Evolutionary conservation across 2,888 invertebrate genomes (phyloP).

Genomic region (Nyleta sp.): DNA sequence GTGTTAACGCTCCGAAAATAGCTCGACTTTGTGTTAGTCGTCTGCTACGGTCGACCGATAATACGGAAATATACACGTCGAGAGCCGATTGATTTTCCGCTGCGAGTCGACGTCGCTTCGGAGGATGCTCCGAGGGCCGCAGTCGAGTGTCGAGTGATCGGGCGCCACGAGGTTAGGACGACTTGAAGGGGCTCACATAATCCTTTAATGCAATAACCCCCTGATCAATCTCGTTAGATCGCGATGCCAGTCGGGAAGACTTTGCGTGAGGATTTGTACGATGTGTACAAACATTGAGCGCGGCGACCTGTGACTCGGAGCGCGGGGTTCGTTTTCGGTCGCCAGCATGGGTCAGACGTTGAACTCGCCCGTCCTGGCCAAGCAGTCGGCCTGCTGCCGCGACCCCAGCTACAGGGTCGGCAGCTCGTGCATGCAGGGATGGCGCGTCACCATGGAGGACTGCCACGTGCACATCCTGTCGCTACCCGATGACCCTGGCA

Average conservation of each 20-base stretch:
- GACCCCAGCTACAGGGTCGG: slow-evolving; percentile 90
- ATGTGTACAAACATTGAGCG: slow-evolving; percentile 36
- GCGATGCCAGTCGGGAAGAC: slow-evolving; percentile 40
- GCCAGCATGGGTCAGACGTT: slow-evolving; percentile 99
- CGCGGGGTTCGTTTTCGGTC: too few species aligned
- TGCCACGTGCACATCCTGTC: slow-evolving; percentile 98
- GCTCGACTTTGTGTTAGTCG: slow-evolving; percentile 7
- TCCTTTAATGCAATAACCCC: slow-evolving; percentile 39
- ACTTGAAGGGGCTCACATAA: slow-evolving; percentile 20
- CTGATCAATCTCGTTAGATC: slow-evolving; percentile 40
- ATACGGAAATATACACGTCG: background rate
- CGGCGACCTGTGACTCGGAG: background rate
- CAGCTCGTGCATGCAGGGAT: slow-evolving; percentile 99
- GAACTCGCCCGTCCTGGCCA: slow-evolving; percentile 97
- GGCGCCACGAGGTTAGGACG: slow-evolving; percentile 28
- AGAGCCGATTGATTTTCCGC: background rate
- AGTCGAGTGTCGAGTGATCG: background rate
- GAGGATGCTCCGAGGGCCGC: background rate
- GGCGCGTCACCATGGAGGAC: slow-evolving; percentile 99
- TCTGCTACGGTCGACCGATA: slow-evolving; percentile 14
- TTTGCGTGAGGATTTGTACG: slow-evolving; percentile 7
- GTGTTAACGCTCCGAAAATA: slow-evolving; percentile 16
- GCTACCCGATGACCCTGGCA: slow-evolving; percentile 95
- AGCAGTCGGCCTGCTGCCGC: slow-evolving; percentile 92
- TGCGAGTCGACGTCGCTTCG: background rate